Evolutionary conservation across 2,113 vertebrate genomes (phyloP).

Genomic region (Anarhynchus alexandrinus): DNA sequence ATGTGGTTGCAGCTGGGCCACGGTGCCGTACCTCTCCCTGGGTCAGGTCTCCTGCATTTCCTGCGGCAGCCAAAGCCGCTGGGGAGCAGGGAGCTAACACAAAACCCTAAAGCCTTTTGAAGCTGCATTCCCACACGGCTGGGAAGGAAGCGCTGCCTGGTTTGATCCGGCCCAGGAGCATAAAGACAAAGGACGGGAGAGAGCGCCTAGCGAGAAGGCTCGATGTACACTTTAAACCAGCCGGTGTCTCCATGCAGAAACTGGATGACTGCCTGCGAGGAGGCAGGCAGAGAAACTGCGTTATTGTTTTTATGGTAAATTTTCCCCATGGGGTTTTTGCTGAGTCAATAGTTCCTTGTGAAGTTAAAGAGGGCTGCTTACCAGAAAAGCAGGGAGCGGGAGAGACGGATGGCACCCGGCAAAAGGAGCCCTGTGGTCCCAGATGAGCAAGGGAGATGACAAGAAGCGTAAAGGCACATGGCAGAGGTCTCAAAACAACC

Average conservation of each 20-base stretch:
- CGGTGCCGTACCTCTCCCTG: neutral
- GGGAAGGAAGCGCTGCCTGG: constrained; percentile 7
- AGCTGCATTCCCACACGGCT: neutral
- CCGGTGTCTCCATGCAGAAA: neutral
- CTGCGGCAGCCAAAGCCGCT: neutral
- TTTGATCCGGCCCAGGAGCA: neutral
- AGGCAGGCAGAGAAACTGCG: neutral
- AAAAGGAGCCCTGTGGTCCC: neutral
- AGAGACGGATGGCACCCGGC: neutral
- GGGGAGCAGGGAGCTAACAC: neutral
- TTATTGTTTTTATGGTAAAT: neutral
- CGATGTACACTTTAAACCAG: neutral
- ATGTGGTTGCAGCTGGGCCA: neutral
- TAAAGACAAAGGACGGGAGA: constrained; percentile 6
- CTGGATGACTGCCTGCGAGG: neutral
- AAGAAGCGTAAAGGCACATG: neutral
- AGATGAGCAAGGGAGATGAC: neutral
- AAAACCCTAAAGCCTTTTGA: constrained; percentile 14
- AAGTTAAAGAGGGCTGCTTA: neutral
- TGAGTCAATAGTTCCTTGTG: neutral
- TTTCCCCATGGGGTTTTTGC: neutral
- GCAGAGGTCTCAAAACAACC: neutral
- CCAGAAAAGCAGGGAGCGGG: neutral
- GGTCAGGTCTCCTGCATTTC: neutral
- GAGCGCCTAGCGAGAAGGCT: neutral